Evolutionary conservation across 2,888 invertebrate species (phyloP).

Genomic region (Drosophila mimica): DNA sequence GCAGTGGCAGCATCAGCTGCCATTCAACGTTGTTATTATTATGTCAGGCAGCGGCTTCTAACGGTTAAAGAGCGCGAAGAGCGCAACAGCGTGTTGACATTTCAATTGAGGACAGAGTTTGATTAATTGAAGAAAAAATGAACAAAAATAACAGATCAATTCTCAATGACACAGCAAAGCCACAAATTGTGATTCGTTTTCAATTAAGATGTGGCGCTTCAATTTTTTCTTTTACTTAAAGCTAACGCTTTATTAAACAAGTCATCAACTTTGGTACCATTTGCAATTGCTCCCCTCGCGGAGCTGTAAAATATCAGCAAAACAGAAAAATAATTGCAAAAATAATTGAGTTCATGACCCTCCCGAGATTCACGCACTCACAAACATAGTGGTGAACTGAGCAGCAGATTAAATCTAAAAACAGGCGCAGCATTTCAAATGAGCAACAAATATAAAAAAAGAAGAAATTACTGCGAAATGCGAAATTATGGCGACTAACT

Average conservation of each 20-base stretch:
- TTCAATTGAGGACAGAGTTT: conserved; percentile 70
- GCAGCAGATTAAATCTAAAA: conserved; percentile 23
- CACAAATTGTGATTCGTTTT: conserved; percentile 33
- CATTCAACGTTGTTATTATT: conserved; percentile 44
- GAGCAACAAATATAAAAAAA: not conserved
- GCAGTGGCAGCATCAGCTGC: conserved; percentile 27
- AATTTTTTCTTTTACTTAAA: not conserved
- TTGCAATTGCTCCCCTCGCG: conserved; percentile 19
- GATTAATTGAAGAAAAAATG: conserved; percentile 58
- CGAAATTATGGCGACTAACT: not conserved
- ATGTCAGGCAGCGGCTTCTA: conserved; percentile 63
- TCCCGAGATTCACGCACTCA: conserved; percentile 56
- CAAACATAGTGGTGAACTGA: not conserved
- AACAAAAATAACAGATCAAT: conserved; percentile 34
- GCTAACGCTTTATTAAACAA: conserved; percentile 22
- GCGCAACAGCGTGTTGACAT: conserved; percentile 58
- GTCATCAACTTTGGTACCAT: conserved; percentile 35
- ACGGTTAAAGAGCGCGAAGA: conserved; percentile 24
- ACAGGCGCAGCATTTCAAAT: conserved; percentile 16
- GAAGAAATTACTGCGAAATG: not conserved
- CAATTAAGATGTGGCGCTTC: conserved; percentile 38
- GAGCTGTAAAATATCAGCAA: conserved; percentile 45
- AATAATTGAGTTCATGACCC: conserved; percentile 78
- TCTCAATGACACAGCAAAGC: conserved; percentile 50
- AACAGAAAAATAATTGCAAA: conserved; percentile 68